Percentiles rank a stretch among this genome's conserved stretches.
These are phyloP conservation scores for Stenotaenia linearis DNA, from an alignment of 2,888 invertebrate species.

Conservation along the genomic window DNA sequence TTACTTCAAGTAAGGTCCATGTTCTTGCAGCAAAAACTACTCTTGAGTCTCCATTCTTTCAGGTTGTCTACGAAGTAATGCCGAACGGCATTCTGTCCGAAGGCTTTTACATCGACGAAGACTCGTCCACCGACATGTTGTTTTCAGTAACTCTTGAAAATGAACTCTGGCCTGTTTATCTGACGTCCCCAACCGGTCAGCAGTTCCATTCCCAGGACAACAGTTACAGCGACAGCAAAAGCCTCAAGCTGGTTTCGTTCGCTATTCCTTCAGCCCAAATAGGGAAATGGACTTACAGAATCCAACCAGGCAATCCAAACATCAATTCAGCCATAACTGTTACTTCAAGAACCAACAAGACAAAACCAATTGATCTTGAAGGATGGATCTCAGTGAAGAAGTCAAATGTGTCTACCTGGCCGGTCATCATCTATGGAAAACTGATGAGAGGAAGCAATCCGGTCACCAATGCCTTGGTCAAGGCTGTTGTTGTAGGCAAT, in stretches of 20 bases:
- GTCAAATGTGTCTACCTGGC: constrained; percentile 9
- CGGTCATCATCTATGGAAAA: constrained; percentile 41
- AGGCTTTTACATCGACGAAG: background rate
- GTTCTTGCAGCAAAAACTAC: background rate
- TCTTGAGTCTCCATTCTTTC: too few species aligned
- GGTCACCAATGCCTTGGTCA: constrained; percentile 42
- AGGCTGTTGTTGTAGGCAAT: constrained; percentile 40
- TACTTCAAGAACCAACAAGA: background rate
- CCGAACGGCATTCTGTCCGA: background rate
- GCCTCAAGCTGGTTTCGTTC: background rate
- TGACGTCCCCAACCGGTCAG: background rate
- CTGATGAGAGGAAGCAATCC: constrained; percentile 42
- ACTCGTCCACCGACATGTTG: background rate
- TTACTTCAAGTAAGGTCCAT: background rate
- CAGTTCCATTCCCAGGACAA: background rate
- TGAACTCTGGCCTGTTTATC: background rate
- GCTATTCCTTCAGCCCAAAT: background rate
- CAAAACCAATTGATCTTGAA: background rate
- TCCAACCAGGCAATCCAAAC: background rate
- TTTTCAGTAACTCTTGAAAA: background rate
- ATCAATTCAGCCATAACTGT: background rate
- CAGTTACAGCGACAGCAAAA: background rate
- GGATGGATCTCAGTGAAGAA: constrained; percentile 8
- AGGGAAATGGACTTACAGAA: background rate
- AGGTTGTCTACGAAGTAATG: background rate